These are phyloP conservation scores for Drosophila melanocephala DNA, from an alignment of 2,888 invertebrate genomes.

Conservation along the genomic window DNA sequence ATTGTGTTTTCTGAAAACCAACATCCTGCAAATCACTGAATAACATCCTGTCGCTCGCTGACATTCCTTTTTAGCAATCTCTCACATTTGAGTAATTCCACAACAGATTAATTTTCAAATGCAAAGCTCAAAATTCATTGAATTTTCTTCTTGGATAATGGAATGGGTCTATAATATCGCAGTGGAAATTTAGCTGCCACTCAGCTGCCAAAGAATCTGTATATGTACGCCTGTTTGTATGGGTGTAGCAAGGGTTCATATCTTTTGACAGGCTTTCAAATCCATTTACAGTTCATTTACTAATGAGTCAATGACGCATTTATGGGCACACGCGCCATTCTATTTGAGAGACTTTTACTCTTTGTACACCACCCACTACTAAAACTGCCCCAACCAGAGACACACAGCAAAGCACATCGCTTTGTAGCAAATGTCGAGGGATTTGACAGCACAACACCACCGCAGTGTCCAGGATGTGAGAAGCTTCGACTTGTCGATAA, in stretches of 20 bases:
- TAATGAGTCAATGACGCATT: constrained; percentile 78
- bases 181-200: constrained; percentile 2
- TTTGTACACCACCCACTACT: not conserved
- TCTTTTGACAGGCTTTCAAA: constrained; percentile 64
- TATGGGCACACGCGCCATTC: constrained; percentile 50
- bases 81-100: not conserved
- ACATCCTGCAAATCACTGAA: constrained; percentile 12
- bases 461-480: constrained; percentile 3
- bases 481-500: constrained; percentile 30
- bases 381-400: not conserved
- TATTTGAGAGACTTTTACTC: constrained; percentile 24
- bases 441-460: constrained; percentile 31
- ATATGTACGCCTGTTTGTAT: not conserved
- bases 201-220: constrained; percentile 29
- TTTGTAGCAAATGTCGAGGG: constrained; percentile 38
- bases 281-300: constrained; percentile 75
- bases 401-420: not conserved
- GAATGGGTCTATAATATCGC: constrained; percentile 27
- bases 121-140: constrained; percentile 42
- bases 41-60: constrained; percentile 12
- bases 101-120: constrained; percentile 37
- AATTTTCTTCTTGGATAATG: constrained; percentile 54
- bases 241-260: constrained; percentile 27
- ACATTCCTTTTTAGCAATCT: constrained; percentile 3
- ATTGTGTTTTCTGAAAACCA: not conserved